Base-by-base conservation (phyloP, 2,888 invertebrate species). In the Glaucopsyche alexis region DNA sequence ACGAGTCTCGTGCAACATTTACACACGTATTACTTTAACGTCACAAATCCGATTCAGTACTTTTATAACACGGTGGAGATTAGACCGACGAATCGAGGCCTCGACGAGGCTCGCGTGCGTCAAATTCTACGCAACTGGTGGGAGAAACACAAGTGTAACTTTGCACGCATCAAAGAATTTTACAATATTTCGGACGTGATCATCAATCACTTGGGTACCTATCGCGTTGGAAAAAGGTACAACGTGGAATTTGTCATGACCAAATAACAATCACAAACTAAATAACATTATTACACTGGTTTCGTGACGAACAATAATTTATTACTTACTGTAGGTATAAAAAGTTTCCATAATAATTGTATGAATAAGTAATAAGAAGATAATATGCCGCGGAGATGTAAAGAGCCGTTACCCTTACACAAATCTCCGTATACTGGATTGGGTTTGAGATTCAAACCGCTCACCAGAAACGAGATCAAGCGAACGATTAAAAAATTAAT, bases 41-140 rank as follows among this genome's bases (percentile, higher is more conserved):
- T 42, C 40, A 67, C 67, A 14, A 67, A 67, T 67, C 67, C 67
- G 67, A 67, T 67, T 67, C 67, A 67, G n/a, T 67, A 42, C 67
- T 67, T 67, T 67, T 45, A 66, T 42, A 42, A 66, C 14, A 52
- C 52, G 52, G 65, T 65, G 14, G 38, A 65, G 7, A 38, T 66
- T 9, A 66, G 66, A n/a, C n/a, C n/a, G n/a, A n/a, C n/a, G n/a
- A n/a, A n/a, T n/a, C n/a, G n/a, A n/a, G n/a, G n/a, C n/a, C 38
- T 66, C 66, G 66, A 66, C 13, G 66, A 66, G 42, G 14, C 14
- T 66, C 66, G 66, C 42, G 66, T 66, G 42, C 66, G 66, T 66
- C 66, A 42, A 42, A 66, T 66, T 40, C 66, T 66, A 42, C 42
- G 13, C 38, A 66, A 40, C 66, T 66, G 66, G 66, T 42, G 66